These are phyloP conservation scores for Crocidura indochinensis DNA, from an alignment of 2,797 vertebrate species.

Conservation along the genomic window DNA sequence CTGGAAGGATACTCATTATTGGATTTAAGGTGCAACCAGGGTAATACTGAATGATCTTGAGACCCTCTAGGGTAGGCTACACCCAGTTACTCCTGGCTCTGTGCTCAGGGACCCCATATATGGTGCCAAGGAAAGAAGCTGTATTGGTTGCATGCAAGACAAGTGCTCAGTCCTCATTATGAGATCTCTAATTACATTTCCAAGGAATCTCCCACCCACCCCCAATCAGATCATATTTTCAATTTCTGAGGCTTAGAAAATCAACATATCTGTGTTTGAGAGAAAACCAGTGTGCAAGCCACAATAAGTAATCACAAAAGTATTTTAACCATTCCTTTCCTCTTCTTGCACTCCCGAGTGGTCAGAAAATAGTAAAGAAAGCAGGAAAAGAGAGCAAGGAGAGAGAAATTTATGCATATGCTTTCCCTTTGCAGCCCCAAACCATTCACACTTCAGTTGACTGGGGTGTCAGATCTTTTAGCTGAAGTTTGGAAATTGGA, in stretches of 20 bases:
- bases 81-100: too few species aligned
- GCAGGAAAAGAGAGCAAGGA: background rate
- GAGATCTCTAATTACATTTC: background rate
- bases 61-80: too few species aligned
- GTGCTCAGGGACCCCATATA: too few species aligned
- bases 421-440: background rate
- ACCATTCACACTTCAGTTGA: background rate
- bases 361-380: background rate
- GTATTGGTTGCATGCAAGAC: too few species aligned
- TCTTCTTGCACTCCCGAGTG: background rate
- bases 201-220: background rate
- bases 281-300: background rate
- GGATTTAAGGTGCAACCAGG: too few species aligned
- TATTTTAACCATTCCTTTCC: background rate
- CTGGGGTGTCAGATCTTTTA: background rate
- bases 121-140: too few species aligned
- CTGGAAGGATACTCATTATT: background rate
- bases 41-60: too few species aligned
- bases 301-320: slow-evolving; percentile 20
- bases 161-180: too few species aligned
- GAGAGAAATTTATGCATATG: background rate
- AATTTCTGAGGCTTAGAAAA: background rate
- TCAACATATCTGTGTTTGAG: background rate
- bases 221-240: background rate
- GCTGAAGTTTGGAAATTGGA: background rate